phyloP scores from a whole-genome alignment of 2,113 vertebrate species.

The Nothocercus nigrocapillus region DNA sequence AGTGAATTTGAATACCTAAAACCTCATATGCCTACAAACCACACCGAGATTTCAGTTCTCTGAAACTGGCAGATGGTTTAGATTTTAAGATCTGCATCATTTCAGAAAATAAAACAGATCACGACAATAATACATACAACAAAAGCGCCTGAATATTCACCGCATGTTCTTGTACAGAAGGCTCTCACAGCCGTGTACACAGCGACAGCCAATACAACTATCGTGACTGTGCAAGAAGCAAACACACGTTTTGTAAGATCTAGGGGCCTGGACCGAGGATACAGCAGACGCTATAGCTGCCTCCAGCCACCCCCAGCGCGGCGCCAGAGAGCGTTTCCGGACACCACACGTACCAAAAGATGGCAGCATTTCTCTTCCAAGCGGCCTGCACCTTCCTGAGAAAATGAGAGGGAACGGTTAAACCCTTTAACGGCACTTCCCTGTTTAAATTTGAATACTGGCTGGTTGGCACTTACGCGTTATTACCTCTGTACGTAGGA shows the following conservation, averaged over 20 bases:
- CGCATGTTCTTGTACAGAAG: neutral
- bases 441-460: accelerated
- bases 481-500: accelerated
- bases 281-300: neutral
- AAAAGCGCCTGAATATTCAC: too few species aligned
- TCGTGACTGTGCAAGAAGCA: neutral
- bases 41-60: neutral
- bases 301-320: accelerated
- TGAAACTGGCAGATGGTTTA: accelerated
- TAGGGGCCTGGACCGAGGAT: accelerated
- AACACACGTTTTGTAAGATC: accelerated
- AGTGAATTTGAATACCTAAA: neutral
- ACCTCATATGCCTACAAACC: neutral
- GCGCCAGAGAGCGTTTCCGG: neutral
- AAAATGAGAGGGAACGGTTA: too few species aligned
- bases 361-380: neutral
- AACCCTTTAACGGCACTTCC: accelerated
- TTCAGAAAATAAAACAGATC: neutral
- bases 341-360: neutral
- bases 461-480: accelerated
- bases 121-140: neutral
- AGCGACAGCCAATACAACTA: accelerated
- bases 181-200: accelerated
- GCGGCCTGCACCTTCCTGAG: neutral
- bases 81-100: neutral